phyloP scores from a whole-genome alignment of 1,140 invertebrate genomes.

The Dolichoris vasculosae region DNA sequence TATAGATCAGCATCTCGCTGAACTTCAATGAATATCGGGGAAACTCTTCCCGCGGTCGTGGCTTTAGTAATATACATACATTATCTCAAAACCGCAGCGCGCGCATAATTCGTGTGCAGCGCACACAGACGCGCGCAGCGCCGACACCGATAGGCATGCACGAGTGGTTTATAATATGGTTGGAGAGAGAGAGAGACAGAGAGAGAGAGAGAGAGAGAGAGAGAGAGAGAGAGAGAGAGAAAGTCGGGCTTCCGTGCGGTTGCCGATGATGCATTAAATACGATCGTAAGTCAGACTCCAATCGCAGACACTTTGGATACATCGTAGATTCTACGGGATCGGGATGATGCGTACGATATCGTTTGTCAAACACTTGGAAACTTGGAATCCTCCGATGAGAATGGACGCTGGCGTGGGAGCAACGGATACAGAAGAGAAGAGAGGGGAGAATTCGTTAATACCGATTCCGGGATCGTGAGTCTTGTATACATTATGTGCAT shows the following conservation, averaged over 20 bases:
- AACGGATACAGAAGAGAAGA: not conserved
- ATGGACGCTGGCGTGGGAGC: not conserved
- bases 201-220: not conserved
- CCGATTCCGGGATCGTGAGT: not conserved
- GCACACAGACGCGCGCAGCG: not conserved
- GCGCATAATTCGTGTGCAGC: not conserved
- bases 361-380: constrained; percentile 19
- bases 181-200: not conserved
- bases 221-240: not conserved
- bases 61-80: not conserved
- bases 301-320: not conserved
- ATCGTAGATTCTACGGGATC: constrained; percentile 20
- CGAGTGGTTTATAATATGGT: not conserved
- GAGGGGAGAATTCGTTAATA: not conserved
- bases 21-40: not conserved
- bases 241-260: not conserved
- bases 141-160: not conserved
- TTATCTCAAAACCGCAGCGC: not conserved
- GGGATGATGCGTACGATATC: not conserved
- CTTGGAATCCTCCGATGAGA: not conserved
- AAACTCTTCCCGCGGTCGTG: not conserved
- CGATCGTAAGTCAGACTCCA: not conserved
- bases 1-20: not conserved
- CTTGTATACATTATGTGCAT: not conserved
- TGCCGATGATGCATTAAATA: constrained; percentile 21